Conservation (phyloP, 2,113 vertebrate genomes). For the Ellobius talpinus region DNA sequence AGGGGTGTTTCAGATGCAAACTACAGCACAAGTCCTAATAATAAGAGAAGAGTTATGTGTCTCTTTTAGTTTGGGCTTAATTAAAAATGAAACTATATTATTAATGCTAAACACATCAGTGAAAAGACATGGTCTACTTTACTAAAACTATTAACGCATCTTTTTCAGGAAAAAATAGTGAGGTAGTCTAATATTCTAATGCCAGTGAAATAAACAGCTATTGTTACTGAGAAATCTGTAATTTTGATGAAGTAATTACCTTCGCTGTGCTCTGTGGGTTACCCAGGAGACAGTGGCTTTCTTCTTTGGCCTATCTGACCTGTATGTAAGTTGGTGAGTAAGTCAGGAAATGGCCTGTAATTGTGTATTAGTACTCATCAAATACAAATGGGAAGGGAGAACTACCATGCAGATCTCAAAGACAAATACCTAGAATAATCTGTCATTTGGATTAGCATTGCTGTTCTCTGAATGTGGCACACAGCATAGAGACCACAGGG, state of each 20-base stretch:
- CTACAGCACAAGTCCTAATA: background rate
- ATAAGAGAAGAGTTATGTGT: background rate
- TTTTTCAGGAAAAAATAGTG: conserved; percentile 12
- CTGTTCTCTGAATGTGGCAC: conserved; percentile 20
- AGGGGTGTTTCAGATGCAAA: background rate
- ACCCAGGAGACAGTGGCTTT: conserved; percentile 60
- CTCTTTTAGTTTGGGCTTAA: background rate
- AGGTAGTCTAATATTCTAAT: conserved; percentile 14
- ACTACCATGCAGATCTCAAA: background rate
- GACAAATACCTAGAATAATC: conserved; percentile 42
- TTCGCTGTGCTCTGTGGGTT: conserved; percentile 44
- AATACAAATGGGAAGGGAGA: conserved; percentile 46
- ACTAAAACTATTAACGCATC: conserved; percentile 8
- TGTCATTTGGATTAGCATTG: conserved; percentile 22
- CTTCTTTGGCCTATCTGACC: conserved; percentile 56
- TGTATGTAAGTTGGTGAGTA: conserved; percentile 59
- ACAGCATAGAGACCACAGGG: conserved; percentile 12
- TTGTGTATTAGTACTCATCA: conserved; percentile 62
- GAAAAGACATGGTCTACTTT: conserved; percentile 12
- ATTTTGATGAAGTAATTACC: conserved; percentile 68
- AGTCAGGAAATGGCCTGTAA: conserved; percentile 64
- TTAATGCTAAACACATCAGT: conserved; percentile 36
- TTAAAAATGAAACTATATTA: conserved; percentile 32
- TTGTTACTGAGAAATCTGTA: conserved; percentile 26
- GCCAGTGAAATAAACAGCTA: conserved; percentile 53